A percentile compares a stretch with the other conserved stretches of the same genome.
Conservation (phyloP, 2,113 vertebrate genomes). For the Platycercus adscitus region DNA sequence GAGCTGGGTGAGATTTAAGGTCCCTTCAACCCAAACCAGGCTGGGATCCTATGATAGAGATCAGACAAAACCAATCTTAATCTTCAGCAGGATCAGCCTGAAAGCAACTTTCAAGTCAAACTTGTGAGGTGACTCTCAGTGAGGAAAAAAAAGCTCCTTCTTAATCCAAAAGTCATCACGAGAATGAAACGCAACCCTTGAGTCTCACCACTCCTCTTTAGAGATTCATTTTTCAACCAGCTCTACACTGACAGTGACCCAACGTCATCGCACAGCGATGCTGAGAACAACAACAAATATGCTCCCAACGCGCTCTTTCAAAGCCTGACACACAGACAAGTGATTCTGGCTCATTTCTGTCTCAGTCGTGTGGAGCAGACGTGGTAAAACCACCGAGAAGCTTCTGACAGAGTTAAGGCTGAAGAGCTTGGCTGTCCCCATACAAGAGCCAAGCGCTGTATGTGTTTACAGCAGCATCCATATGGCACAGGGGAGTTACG, state of each 20-base stretch:
- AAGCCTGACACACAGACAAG: background rate
- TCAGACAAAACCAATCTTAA: background rate
- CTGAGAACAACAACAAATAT: background rate
- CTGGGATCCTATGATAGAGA: background rate
- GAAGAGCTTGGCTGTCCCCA: rapidly evolving
- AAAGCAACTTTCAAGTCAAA: background rate
- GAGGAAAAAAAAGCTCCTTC: background rate
- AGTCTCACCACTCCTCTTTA: background rate
- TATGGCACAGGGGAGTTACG: rapidly evolving
- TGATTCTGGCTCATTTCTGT: background rate
- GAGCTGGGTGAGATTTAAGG: background rate
- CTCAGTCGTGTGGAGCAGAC: rapidly evolving
- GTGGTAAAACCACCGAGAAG: background rate
- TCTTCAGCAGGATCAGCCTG: background rate
- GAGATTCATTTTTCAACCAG: background rate
- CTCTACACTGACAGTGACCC: background rate
- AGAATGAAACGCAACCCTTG: background rate
- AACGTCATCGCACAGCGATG: background rate
- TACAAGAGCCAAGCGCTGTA: rapidly evolving
- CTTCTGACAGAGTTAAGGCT: background rate
- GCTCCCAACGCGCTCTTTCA: background rate
- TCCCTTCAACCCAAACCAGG: background rate
- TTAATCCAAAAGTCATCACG: background rate
- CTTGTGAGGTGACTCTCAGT: background rate
- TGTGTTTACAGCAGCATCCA: background rate